Conservation (phyloP, 2,888 invertebrate species). For the Encarsia formosa region DNA sequence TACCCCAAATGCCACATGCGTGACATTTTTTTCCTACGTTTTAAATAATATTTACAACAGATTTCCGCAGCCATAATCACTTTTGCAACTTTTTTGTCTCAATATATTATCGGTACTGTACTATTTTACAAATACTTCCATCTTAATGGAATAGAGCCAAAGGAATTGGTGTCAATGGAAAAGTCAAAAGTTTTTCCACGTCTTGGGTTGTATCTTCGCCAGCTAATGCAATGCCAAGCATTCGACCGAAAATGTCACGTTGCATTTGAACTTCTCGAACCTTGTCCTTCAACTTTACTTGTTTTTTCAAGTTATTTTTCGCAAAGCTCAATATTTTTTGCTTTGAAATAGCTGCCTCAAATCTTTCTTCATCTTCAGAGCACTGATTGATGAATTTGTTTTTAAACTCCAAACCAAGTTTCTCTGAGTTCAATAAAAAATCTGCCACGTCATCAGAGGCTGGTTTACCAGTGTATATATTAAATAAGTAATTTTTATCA, state of each 20-base stretch:
- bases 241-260: slow-evolving; percentile 36
- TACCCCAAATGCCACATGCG: no score
- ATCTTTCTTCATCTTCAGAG: background rate
- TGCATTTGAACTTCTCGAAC: slow-evolving; percentile 34
- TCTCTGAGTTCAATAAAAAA: background rate
- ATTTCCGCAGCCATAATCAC: no score
- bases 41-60: no score
- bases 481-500: background rate
- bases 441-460: background rate
- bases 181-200: slow-evolving; percentile 34
- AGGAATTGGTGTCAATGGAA: slow-evolving; percentile 33
- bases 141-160: slow-evolving; percentile 32
- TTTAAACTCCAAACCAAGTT: background rate
- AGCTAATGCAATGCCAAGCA: slow-evolving; percentile 34
- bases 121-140: slow-evolving; percentile 25
- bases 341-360: slow-evolving; percentile 32
- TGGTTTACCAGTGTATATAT: background rate
- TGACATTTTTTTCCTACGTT: no score
- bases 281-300: slow-evolving; percentile 30
- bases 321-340: slow-evolving; percentile 32
- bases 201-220: slow-evolving; percentile 26
- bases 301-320: slow-evolving; percentile 23
- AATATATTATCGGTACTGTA: no score
- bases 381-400: background rate
- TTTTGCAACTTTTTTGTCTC: no score